Base-by-base conservation (phyloP, 2,888 invertebrate species). In the Drosophila kanekoi region DNA sequence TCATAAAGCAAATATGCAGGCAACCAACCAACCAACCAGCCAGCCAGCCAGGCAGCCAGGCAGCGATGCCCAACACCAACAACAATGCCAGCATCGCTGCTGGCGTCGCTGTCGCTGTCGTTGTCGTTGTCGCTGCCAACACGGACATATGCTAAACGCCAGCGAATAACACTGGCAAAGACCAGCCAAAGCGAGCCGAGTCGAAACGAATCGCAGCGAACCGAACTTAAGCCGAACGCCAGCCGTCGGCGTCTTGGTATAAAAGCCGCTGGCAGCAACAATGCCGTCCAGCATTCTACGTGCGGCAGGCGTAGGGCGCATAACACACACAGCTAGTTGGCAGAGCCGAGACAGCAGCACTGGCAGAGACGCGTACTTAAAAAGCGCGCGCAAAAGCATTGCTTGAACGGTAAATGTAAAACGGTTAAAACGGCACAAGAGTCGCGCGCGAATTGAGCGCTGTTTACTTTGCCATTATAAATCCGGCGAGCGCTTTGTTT, bases 1-100 rank as follows among this genome's bases (percentile, higher is more conserved):
- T 83, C 87, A 83, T 83, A 83, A 87, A 87, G 83, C 76, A 83
- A 83, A 83, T 87, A 87, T 87, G 87, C 77, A 77, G 79, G 80
- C 86, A 72, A 43, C 33, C 49, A 47, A 32, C 47, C 47, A 47
- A 32, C 20, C 49, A 47, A 32, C 47, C 47, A 47, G 16, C 20
- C 77, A 77, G 79, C 77, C 86, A 72, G 40, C 33, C 49, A 47
- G 16, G 32, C 47, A 47, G 16, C 20, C 23, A 23, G 37, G n/a
- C 51, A 69, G 54, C 54, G 18, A 16, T 37, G 44, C 28, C 37
- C 43, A 58, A 28, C 59, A 64, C 38, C 56, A 38, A 49, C 62
- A 63, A 10, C 38, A 28, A 32, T 45, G 61, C 57, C 40, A 40
- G 52, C 63, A 44, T 57, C 56, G 52, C 40, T 33, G 47, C 44